Evolutionary conservation across 64 coral and sea anemone species (phyloP).

Genomic region (Cladopsammia gracilis): DNA sequence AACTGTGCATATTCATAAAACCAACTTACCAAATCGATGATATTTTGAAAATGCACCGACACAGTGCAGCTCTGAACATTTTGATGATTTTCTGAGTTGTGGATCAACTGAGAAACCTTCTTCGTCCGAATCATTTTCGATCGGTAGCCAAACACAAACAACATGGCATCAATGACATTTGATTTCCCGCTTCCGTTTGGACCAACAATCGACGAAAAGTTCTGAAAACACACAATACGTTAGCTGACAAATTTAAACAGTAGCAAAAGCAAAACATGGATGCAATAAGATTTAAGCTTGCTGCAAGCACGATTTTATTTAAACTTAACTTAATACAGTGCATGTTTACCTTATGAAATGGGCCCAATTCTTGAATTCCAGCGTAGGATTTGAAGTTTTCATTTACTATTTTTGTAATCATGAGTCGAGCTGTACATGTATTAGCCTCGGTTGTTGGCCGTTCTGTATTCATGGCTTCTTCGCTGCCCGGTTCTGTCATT

Average conservation of each 20-base stretch:
- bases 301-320: not conserved
- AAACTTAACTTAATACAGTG: not conserved
- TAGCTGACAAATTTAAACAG: not conserved
- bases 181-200: slow-evolving; percentile 99
- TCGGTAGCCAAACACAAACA: slow-evolving; percentile 98
- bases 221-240: slow-evolving; percentile 55
- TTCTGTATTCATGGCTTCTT: slow-evolving; percentile 46
- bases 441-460: not conserved
- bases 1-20: too few species aligned
- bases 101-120: slow-evolving; percentile 96
- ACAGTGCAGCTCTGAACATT: slow-evolving; percentile 92
- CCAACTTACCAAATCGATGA: slow-evolving; percentile 93
- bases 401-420: slow-evolving; percentile 99
- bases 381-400: slow-evolving; percentile 99
- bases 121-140: slow-evolving; percentile 99
- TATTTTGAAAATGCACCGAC: slow-evolving; percentile 93
- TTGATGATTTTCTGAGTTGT: slow-evolving; percentile 94
- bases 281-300: too few species aligned
- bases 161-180: slow-evolving; percentile 98
- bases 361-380: slow-evolving; percentile 90
- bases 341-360: slow-evolving; percentile 94
- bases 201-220: slow-evolving; percentile 98
- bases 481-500: not conserved
- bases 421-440: slow-evolving; percentile 81
- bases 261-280: too few species aligned